Conservation (phyloP, 2,113 vertebrate genomes). For the Camelus bactrianus region DNA sequence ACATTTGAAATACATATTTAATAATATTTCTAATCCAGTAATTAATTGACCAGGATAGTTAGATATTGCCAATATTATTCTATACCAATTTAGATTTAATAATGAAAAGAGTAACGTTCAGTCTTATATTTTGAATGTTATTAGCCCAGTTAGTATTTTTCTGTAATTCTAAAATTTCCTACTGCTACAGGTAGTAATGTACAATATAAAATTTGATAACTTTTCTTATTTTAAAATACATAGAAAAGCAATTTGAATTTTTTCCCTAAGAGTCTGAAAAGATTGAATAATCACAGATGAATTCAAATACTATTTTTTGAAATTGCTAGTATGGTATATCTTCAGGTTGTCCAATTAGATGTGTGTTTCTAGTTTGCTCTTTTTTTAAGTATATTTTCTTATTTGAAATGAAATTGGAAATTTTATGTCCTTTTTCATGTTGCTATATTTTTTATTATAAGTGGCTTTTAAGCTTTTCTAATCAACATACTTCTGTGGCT, state of each 20-base stretch:
- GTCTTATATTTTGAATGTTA: conserved; percentile 44
- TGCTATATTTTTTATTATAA: conserved; percentile 75
- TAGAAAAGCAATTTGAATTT: conserved; percentile 50
- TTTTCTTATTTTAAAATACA: conserved; percentile 54
- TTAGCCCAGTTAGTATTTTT: conserved; percentile 28
- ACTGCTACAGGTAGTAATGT: conserved; percentile 26
- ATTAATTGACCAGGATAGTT: conserved; percentile 45
- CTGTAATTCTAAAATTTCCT: conserved; percentile 1
- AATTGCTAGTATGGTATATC: conserved; percentile 55
- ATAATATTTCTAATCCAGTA: conserved; percentile 23
- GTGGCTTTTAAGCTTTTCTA: conserved; percentile 74
- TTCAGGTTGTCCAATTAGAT: conserved; percentile 64
- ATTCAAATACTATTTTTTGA: conserved; percentile 51
- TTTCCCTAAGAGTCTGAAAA: conserved; percentile 44
- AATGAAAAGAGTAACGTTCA: conserved; percentile 54
- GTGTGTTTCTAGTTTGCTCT: conserved; percentile 56
- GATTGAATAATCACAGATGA: conserved; percentile 60
- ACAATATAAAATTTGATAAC: conserved; percentile 36
- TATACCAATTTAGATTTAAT: conserved; percentile 23
- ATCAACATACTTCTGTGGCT: conserved; percentile 74
- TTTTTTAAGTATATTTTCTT: conserved; percentile 48
- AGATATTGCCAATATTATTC: conserved; percentile 33
- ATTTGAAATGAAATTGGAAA: conserved; percentile 69
- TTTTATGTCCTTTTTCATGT: conserved; percentile 68
- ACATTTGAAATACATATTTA: conserved; percentile 24